Base-by-base conservation (phyloP, 2,113 vertebrate genomes). In the Corythornis cristatus region DNA sequence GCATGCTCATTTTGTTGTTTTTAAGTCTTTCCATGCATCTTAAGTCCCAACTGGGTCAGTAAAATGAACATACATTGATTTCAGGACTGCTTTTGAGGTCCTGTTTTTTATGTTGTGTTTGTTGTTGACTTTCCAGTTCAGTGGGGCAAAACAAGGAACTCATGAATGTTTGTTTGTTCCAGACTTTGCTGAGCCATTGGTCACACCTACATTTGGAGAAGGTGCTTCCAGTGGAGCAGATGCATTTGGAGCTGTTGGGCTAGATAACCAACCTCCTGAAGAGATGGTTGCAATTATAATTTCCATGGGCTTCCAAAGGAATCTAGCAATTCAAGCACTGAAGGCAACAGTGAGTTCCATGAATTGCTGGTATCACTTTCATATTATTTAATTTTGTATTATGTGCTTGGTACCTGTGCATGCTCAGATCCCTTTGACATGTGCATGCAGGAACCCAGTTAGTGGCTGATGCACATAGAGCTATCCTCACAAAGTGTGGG, bases 171-270 rank as follows among this genome's bases (percentile, higher is more conserved):
- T 77, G 22, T 95, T 93, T 95, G 21, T 89, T 94, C 28, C 93
- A 99, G 99, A 99, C 97, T 99, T 99, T 29, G 99, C 99, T 4
- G 99, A 99, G 87, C 99, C 99, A 0, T 96, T 99, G 86, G 91
- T 93, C 29, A 83, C 98, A 66, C 97, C 99, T 91, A 97, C 98
- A 25, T 98, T 98, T 94, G 97, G 98, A 89, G 98, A 98, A 82
- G 95, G 94, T 22, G 95, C 97, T 54, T 97, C 98, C 37, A 96
- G 97, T 85, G 98, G 96, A 90, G 97, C 97, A 17, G 95, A 98
- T 84, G 93, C 95, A 8, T 95, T 97, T 93, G 98, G 96, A 68
- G 96, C 97, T 93, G 54, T 94, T 56, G 98, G 96, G 12, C 56
- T 98, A 61, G 98, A 97, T 94, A 99, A 98, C 97, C 99, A 98